Base-by-base conservation (phyloP, 2,797 vertebrate species). In the Chaunax sp. region DNA sequence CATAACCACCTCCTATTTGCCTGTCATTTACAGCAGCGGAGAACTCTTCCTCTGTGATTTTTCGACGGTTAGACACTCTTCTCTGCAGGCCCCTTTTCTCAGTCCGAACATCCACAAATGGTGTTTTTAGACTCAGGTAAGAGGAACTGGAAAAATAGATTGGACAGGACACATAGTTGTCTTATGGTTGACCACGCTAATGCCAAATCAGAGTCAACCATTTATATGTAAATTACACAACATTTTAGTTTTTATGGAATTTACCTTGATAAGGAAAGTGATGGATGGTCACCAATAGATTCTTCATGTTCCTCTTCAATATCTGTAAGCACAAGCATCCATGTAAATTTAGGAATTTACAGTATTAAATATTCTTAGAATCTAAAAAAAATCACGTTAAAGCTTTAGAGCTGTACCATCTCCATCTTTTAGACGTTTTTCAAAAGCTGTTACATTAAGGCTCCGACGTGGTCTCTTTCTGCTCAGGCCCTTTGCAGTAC, bases 391-490 rank as follows among this genome's bases (percentile, higher is more conserved):
- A 23, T 11, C 6, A 3, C 1, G n/a, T 19, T 51, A 1, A 45
- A 44, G 22, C 9, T 3, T 0, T 46, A 9, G 43, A 40, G 5
- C 1, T 3, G 2, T 51, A 92, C 89, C 87, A 13, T 73, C 51
- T 57, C 18, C 63, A 1, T 55, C 61, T 53, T 84, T 84, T 14
- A 94, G 80, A 20, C 85, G 81, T 57, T 84, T 92, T 84, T 94
- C 93, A 77, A 95, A 94, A 43, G 87, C 80, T 0, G 91, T 92
- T 1, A 94, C 86, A 37, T 93, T 92, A 7, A 94, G 67, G 74
- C 72, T 90, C 9, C 64, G 82, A 9, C 71, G 87, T 0, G 85
- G 89, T 55, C 93, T 84, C 75, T 92, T 94, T 43, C 93, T 88
- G 62, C 78, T 93, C 74, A 95, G 84, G 6, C 91, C 84, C 40